A percentile compares a stretch with the other conserved stretches of the same genome.
These are phyloP conservation scores for Copidosoma aretas DNA, from an alignment of 2,888 invertebrate genomes.

Conservation along the genomic window DNA sequence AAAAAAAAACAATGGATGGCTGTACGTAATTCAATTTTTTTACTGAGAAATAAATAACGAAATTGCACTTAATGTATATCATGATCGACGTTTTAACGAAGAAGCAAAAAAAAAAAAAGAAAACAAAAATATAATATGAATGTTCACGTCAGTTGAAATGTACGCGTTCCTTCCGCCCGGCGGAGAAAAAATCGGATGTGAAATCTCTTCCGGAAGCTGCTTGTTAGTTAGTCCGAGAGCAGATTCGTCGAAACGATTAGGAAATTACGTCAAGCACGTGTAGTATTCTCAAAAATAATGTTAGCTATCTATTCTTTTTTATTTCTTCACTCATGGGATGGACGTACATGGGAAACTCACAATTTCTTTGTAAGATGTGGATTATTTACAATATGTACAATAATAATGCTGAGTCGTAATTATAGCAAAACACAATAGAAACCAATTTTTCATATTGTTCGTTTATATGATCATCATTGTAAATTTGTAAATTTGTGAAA, in stretches of 20 bases:
- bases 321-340: constrained; percentile 19
- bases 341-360: constrained; percentile 17
- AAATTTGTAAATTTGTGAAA: too few relatives aligned
- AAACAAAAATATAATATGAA: constrained; percentile 1
- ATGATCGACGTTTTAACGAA: constrained; percentile 15
- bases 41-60: constrained; percentile 27
- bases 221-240: constrained; percentile 4
- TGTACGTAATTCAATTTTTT: constrained; percentile 40
- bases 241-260: constrained; percentile 15
- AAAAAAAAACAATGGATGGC: constrained; percentile 22
- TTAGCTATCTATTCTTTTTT: constrained; percentile 19
- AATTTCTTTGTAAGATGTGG: constrained; percentile 6
- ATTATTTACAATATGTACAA: neutral
- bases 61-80: constrained; percentile 9
- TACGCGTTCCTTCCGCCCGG: constrained; percentile 39
- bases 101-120: constrained; percentile 1
- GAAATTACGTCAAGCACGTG: neutral
- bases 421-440: too few relatives aligned
- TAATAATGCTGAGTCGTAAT: neutral
- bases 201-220: constrained; percentile 19
- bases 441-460: too few relatives aligned
- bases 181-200: constrained; percentile 17
- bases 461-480: too few relatives aligned
- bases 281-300: constrained; percentile 13
- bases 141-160: neutral